These are phyloP conservation scores for Allolobophora icterica DNA, from an alignment of 2,888 invertebrate species.

Conservation along the genomic window DNA sequence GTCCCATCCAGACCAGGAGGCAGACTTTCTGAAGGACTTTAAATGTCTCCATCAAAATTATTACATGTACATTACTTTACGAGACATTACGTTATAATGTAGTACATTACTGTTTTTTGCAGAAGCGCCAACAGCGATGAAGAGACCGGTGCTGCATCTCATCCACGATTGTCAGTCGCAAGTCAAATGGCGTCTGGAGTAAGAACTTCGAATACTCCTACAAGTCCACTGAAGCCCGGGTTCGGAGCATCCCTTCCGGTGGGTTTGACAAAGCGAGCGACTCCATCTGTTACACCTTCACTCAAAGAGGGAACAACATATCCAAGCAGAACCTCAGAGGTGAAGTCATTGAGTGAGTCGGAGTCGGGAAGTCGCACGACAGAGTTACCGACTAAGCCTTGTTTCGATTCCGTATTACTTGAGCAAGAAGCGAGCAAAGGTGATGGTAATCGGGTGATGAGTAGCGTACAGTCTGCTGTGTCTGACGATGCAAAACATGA, in stretches of 20 bases:
- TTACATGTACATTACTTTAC: too few relatives aligned
- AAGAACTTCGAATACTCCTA: not conserved
- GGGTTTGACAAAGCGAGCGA: not conserved
- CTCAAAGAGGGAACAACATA: not conserved
- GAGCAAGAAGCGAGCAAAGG: not conserved
- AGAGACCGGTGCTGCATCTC: not conserved
- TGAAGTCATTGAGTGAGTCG: not conserved
- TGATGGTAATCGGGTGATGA: not conserved
- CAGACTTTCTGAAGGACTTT: too few relatives aligned
- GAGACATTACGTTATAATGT: not conserved
- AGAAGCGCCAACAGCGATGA: not conserved
- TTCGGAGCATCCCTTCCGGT: not conserved
- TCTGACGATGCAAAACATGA: not conserved
- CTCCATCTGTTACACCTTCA: not conserved
- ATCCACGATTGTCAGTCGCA: not conserved
- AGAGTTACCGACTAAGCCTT: not conserved
- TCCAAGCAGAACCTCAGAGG: not conserved
- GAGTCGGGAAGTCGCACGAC: not conserved
- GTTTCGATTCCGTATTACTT: not conserved
- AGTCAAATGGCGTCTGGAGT: not conserved
- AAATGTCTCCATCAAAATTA: too few relatives aligned
- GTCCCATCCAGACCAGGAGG: too few relatives aligned
- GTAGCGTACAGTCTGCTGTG: not conserved
- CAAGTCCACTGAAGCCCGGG: not conserved
- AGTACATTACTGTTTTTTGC: not conserved